These are phyloP conservation scores for Homarus gammarus DNA, from an alignment of 2,888 invertebrate genomes.

Conservation along the genomic window DNA sequence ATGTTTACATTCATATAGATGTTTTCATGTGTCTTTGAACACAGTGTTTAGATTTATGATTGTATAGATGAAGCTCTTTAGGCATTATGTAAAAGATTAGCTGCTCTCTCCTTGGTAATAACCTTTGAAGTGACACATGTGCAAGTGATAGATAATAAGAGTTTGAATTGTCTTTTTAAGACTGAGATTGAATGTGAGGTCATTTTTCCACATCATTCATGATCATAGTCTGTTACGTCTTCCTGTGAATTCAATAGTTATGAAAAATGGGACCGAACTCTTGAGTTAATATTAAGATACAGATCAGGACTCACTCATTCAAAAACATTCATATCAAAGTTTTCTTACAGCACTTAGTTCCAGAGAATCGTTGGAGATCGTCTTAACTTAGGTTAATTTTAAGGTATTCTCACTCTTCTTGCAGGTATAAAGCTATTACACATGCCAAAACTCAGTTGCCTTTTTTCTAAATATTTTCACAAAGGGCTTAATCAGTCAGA, in stretches of 20 bases:
- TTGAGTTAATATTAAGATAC: neutral
- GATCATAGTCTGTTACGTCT: neutral
- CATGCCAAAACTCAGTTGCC: neutral
- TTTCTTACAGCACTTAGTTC: conserved; percentile 8
- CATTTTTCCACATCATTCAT: neutral
- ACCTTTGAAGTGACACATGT: neutral
- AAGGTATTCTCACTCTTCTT: conserved; percentile 2
- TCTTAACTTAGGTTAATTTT: neutral
- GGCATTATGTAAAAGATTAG: too few relatives aligned
- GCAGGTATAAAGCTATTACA: neutral
- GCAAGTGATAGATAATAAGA: neutral
- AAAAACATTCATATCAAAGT: neutral
- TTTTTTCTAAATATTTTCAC: neutral
- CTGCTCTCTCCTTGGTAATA: too few relatives aligned
- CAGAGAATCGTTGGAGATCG: conserved; percentile 4
- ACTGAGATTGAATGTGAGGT: neutral
- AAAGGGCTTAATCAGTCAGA: neutral
- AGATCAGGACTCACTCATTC: neutral
- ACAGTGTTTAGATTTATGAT: too few relatives aligned
- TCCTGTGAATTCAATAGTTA: neutral
- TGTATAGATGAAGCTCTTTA: too few relatives aligned
- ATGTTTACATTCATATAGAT: too few relatives aligned
- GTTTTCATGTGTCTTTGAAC: too few relatives aligned
- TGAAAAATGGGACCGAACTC: neutral
- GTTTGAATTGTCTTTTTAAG: neutral